A percentile compares a stretch with the other conserved stretches of the same genome.
Evolutionary conservation across 2,113 vertebrate species (phyloP).

Genomic region (Poeciliopsis prolifica): DNA sequence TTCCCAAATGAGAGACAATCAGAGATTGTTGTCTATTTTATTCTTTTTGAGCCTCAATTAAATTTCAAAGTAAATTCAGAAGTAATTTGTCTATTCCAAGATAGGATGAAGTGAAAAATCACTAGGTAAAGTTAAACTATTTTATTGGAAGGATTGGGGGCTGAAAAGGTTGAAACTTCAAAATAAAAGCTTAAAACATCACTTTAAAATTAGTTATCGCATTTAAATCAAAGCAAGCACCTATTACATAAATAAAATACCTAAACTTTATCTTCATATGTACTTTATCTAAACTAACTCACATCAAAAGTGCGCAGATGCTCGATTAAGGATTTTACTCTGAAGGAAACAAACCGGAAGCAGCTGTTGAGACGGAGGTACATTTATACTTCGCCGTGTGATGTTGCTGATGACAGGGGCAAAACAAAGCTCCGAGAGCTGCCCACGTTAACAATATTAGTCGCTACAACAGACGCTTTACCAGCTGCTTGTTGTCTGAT

Average conservation of each 20-base stretch:
- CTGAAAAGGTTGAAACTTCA: neutral
- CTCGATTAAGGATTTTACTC: neutral
- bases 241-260: neutral
- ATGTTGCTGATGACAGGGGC: constrained; percentile 37
- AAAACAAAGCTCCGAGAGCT: constrained; percentile 27
- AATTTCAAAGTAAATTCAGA: too few species aligned
- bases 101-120: too few species aligned
- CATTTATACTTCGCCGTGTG: constrained; percentile 12
- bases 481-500: neutral
- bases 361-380: rapidly evolving
- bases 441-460: neutral
- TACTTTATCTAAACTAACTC: neutral
- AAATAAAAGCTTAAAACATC: constrained; percentile 19
- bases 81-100: too few species aligned
- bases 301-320: neutral
- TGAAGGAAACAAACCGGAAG: constrained; percentile 42
- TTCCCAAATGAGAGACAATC: too few species aligned
- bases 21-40: too few species aligned
- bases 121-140: too few species aligned
- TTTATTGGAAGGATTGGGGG: neutral
- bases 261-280: neutral
- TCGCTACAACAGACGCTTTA: neutral
- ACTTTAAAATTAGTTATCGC: neutral
- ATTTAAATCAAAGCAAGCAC: neutral
- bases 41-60: too few species aligned